A percentile compares a stretch with the other conserved stretches of the same genome.
These are phyloP conservation scores for Popillia japonica DNA, from an alignment of 1,140 invertebrate species.

Conservation along the genomic window DNA sequence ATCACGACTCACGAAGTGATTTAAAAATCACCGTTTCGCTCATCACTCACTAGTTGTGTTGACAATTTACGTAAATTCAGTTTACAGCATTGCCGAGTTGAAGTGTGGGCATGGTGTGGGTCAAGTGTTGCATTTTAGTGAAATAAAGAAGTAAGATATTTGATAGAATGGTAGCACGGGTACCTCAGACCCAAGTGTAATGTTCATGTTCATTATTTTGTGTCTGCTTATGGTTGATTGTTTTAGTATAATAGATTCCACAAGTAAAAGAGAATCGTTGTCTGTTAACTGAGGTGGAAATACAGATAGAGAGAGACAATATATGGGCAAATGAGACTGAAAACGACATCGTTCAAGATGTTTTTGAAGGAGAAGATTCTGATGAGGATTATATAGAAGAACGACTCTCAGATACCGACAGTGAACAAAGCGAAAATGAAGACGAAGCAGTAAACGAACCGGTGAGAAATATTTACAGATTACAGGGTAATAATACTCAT, in stretches of 20 bases:
- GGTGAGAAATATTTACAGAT: no score
- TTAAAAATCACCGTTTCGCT: no score
- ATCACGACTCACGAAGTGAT: no score
- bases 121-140: not conserved
- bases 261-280: conserved; percentile 20
- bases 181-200: conserved; percentile 36
- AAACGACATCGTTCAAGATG: conserved; percentile 21
- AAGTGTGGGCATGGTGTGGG: no score
- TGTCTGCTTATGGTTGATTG: not conserved
- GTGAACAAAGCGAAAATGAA: conserved; percentile 39
- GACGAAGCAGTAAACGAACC: conserved; percentile 29
- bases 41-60: no score
- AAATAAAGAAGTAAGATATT: no score
- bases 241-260: conserved; percentile 37
- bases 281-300: conserved; percentile 22
- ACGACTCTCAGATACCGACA: conserved; percentile 35
- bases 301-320: conserved; percentile 15
- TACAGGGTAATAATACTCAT: conserved; percentile 35
- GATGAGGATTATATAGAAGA: conserved; percentile 40
- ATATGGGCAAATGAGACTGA: conserved; percentile 35
- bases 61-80: no score
- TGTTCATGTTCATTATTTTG: no score
- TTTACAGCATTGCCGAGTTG: no score
- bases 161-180: no score
- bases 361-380: conserved; percentile 23